These are phyloP conservation scores for Squalus acanthias DNA, from an alignment of 2,797 vertebrate genomes.

Conservation along the genomic window DNA sequence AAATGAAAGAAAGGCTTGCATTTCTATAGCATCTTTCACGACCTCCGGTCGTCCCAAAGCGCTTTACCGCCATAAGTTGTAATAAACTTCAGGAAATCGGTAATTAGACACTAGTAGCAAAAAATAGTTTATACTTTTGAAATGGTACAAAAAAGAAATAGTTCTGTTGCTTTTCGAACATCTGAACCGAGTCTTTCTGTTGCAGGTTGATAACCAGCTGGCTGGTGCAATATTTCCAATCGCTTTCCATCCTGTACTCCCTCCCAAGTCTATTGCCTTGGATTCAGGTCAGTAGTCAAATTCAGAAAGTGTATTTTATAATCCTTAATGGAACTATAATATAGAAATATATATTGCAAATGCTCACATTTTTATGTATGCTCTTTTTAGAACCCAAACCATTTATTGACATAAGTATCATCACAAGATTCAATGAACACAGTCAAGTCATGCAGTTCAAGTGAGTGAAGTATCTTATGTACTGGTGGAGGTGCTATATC, in stretches of 20 bases:
- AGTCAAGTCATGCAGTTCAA: conserved; percentile 91
- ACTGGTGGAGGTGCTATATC: background rate
- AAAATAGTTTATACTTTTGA: background rate
- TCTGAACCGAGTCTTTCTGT: background rate
- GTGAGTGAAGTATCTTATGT: conserved; percentile 60
- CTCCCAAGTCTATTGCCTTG: conserved; percentile 87
- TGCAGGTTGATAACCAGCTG: conserved; percentile 89
- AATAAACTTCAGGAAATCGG: background rate
- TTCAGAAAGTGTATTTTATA: background rate
- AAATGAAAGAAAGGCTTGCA: background rate
- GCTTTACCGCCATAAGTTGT: background rate
- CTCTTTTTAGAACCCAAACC: conserved; percentile 80
- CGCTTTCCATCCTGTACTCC: conserved; percentile 87
- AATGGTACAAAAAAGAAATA: background rate
- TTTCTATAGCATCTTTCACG: background rate
- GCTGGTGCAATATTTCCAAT: conserved; percentile 87
- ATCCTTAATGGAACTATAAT: background rate
- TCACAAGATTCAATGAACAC: conserved; percentile 90
- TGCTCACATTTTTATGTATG: background rate
- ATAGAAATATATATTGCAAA: background rate
- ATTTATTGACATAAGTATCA: conserved; percentile 87
- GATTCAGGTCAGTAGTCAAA: conserved; percentile 73
- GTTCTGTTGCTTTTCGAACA: background rate
- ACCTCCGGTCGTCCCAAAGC: background rate
- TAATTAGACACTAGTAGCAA: background rate